Evolutionary conservation across 2,113 vertebrate genomes (phyloP).

Genomic region (human (Homo sapiens)): GRCh38 chr12:103113501-103114000

Average conservation of each 20-base stretch:
- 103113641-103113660: too few relatives aligned
- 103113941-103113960: background rate
- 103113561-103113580: background rate
- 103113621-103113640: background rate
- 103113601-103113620: background rate
- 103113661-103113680: background rate
- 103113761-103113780: background rate
- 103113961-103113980: background rate
- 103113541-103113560: background rate
- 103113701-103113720: background rate
- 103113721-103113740: background rate
- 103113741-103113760: background rate
- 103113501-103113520: background rate
- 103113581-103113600: background rate
- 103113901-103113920: background rate
- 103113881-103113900: background rate
- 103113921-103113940: background rate
- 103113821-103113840: background rate
- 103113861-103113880: background rate
- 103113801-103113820: background rate
- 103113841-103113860: background rate
- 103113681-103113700: background rate
- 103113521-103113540: background rate
- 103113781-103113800: background rate
- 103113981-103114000: conserved; percentile 2